Conservation (phyloP, 2,113 vertebrate species). For the Sigmodon hispidus region DNA sequence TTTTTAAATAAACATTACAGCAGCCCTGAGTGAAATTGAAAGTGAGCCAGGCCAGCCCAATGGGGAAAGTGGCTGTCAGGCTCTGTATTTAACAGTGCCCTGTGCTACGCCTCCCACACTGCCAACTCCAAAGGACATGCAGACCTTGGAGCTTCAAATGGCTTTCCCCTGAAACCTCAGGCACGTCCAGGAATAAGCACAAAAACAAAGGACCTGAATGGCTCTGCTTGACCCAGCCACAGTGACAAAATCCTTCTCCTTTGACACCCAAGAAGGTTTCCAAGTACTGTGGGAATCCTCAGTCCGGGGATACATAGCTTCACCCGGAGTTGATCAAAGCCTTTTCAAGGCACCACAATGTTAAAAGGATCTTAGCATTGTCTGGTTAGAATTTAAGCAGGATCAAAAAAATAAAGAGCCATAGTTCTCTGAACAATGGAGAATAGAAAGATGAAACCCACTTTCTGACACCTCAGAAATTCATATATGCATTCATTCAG, state of each 20-base stretch:
- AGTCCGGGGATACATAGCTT: not conserved
- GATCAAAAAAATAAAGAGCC: not conserved
- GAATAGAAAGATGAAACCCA: not conserved
- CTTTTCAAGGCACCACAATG: not conserved
- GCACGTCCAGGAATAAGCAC: not conserved
- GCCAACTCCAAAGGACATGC: conserved; percentile 35
- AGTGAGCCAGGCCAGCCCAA: not conserved
- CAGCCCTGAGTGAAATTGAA: not conserved
- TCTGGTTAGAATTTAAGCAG: conserved; percentile 18
- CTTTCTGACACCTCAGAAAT: not conserved
- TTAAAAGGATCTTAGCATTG: not conserved
- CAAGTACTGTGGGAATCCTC: not conserved
- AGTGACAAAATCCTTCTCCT: not conserved
- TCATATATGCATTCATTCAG: not conserved
- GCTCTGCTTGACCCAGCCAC: not conserved
- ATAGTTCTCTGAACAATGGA: not conserved
- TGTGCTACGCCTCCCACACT: not conserved
- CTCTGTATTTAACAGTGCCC: not conserved
- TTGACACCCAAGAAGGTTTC: conserved; percentile 29
- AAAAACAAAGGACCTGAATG: not conserved
- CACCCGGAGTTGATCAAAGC: not conserved
- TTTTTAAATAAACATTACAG: conserved; percentile 33
- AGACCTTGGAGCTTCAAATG: conserved; percentile 54
- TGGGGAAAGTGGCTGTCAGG: conserved; percentile 37
- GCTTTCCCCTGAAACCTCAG: conserved; percentile 31